Conservation (phyloP, 1,140 invertebrate species). For the Lepidurus apus region DNA sequence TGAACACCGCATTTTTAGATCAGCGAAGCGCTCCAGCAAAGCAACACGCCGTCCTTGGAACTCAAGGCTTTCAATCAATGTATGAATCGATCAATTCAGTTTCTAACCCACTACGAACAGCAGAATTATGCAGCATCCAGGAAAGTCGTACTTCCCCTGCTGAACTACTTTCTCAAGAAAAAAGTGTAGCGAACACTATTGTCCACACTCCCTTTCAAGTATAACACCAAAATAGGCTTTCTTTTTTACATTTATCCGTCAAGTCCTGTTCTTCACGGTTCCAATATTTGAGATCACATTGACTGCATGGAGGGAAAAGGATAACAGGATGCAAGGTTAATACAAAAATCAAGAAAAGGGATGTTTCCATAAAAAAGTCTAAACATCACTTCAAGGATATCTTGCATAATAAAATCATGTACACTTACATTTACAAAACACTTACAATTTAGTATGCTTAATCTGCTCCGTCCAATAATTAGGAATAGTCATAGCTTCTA, state of each 20-base stretch:
- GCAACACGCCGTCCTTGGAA: conserved; percentile 12
- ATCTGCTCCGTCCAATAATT: conserved; percentile 89
- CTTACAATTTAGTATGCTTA: conserved; percentile 80
- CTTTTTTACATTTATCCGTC: not conserved
- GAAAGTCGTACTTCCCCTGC: conserved; percentile 36
- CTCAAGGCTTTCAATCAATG: not conserved
- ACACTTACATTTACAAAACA: not conserved
- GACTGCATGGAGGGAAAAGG: conserved; percentile 5
- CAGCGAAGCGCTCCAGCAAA: not conserved
- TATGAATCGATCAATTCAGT: not conserved
- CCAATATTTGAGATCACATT: conserved; percentile 19
- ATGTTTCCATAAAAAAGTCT: conserved; percentile 25
- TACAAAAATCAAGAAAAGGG: conserved; percentile 37
- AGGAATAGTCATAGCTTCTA: conserved; percentile 88
- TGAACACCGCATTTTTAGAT: conserved; percentile 22
- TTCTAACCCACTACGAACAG: conserved; percentile 31
- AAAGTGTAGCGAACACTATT: not conserved
- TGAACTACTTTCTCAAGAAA: conserved; percentile 32
- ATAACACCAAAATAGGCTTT: not conserved
- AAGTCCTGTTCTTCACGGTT: not conserved
- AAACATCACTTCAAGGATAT: not conserved
- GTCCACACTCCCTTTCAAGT: not conserved
- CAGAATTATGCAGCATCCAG: conserved; percentile 35
- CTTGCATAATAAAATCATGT: conserved; percentile 3
- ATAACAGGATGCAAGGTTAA: not conserved